Evolutionary conservation across 1,140 invertebrate species (phyloP), one percentile per base, ranked within the genome.

Genomic region (Tenebrio molitor): DNA sequence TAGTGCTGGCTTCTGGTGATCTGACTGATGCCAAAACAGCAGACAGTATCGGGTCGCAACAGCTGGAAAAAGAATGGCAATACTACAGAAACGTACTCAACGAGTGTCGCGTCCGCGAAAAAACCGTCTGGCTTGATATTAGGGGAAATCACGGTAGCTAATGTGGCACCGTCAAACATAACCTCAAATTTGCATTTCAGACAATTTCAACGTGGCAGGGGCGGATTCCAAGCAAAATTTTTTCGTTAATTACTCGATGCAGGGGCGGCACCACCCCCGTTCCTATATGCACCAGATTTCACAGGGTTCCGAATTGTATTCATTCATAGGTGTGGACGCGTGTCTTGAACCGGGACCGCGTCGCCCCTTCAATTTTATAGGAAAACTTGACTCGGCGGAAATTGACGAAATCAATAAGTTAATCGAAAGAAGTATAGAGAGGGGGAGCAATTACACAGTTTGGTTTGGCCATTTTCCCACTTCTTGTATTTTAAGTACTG

Each of bases 401-500:
- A 85, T 88, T 21, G 73, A 83, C 1, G 77, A 86, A 70, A 79
- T 94, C 16, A 77, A 86, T 66, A 74, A 82, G 15, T 84, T 91
- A 42, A 81, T 86, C 14, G 79, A 87, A 36, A 79, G 87, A 66
- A 85, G 86, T 1, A 75, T 84, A 23, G 63, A 75, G 10, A 83
- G 69, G 14, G 84, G 85, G 67, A 84, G 83, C 19, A 86, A 89
- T 81, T 89, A 90, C 74, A 91, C 91, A 10, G 85, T 96, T 71
- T 94, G 92, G 87, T 97, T 97, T 87, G 95, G 95, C 16, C 96
- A 98, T 83, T 97, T 97, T 85, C 95, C 96, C 8, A 96, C 95
- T 1, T 96, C 95, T 2, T 91, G 92, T 74, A 95, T 97, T 74
- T 82, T 94, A 0, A 85, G 91, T 14, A 83, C 87, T 4, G 78